Evolutionary conservation across 1,140 invertebrate species (phyloP).

Genomic region (Heliconius eleuchia): DNA sequence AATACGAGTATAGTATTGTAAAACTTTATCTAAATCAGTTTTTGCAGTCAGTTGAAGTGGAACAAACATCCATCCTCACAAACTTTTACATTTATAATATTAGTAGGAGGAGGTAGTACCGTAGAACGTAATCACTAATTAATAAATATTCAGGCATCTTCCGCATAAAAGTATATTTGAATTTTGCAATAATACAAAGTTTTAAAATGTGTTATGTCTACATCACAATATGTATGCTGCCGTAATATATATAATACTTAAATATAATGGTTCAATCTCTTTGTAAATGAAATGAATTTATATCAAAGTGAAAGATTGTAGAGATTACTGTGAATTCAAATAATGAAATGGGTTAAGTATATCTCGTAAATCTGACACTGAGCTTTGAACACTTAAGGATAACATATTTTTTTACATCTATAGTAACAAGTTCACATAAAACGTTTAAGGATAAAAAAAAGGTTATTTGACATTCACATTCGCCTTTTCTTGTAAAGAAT

Average conservation of each 20-base stretch:
- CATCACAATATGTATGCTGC: not conserved
- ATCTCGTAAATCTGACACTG: slow-evolving; percentile 13
- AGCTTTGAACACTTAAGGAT: not conserved
- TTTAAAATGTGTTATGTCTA: not conserved
- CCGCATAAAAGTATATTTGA: not conserved
- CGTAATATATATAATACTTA: not conserved
- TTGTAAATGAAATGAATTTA: not conserved
- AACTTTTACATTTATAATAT: no score
- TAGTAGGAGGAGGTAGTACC: no score
- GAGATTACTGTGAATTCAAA: slow-evolving; percentile 1
- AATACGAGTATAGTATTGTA: no score
- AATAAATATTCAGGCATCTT: not conserved
- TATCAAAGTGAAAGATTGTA: not conserved
- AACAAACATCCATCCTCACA: no score
- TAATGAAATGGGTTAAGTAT: slow-evolving; percentile 6
- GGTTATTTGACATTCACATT: no score
- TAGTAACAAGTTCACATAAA: no score
- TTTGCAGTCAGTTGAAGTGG: no score
- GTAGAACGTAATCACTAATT: not conserved
- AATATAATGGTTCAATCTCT: slow-evolving; percentile 3
- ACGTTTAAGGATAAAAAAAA: not conserved
- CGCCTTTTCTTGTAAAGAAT: no score
- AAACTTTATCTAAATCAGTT: no score
- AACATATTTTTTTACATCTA: not conserved
- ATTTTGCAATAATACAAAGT: not conserved